Base-by-base conservation (phyloP, 2,888 invertebrate genomes). In the Nomada fucata region DNA sequence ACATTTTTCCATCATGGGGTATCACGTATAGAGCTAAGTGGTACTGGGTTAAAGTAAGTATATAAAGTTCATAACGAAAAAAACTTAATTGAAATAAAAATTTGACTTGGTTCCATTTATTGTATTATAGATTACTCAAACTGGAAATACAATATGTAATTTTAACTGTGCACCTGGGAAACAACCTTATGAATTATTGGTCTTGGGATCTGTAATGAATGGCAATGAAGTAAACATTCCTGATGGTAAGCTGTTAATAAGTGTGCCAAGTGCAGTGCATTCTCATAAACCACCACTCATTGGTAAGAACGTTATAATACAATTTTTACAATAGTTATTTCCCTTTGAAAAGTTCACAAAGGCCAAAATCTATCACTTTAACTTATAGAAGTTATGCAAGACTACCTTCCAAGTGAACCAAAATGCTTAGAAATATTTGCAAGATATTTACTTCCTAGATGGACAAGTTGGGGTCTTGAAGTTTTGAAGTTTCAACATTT, bases 231-330 rank as follows among this genome's bases (percentile, higher is more conserved):
- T 87, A 11, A 83, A 91, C 61, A 88, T 95, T 85, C 93, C 94
- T 2, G 92, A 95, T 82, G 93, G 95, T 7, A 95, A 95, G 91
- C 90, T 98, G 61, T 92, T 99, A 73, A 94, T 97, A 23, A 98
- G 98, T 93, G 95, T 98, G 29, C 99, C 99, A 0, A 98, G 98
- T 94, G 96, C 97, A 20, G 95, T 99, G 78, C 99, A 99, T 94
- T 99, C 99, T 0, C 98, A 98, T 93, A 99, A 99, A 94, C 99
- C 99, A 57, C 98, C 98, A 0, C 94, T 99, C 73, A 91, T 95
- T 87, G 96, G 97, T 96, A 95, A 94, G 42, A 10, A 70, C 69
- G 80, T 42, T 59, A 36, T 53, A 20, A 47, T 47, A 15, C 0
- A 47, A 47, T 13, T 47, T 47, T 11, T 3, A 26, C 52, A 60